Evolutionary conservation across 2,888 invertebrate species (phyloP).

Genomic region (Zygothrica quintamaculata): DNA sequence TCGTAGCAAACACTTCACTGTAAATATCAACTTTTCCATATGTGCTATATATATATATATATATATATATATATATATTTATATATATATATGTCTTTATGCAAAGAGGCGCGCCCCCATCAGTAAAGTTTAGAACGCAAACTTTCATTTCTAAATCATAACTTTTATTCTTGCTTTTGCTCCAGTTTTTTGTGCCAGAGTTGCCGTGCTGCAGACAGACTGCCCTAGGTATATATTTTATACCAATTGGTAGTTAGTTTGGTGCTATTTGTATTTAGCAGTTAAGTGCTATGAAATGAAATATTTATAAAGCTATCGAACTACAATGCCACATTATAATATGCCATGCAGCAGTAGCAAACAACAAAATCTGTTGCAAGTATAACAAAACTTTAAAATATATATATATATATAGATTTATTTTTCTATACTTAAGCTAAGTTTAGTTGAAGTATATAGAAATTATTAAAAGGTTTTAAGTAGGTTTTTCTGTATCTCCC

Average conservation of each 20-base stretch:
- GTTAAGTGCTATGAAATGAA: slow-evolving; percentile 46
- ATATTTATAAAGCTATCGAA: slow-evolving; percentile 7
- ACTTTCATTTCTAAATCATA: slow-evolving; percentile 76
- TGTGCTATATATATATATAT: too few species aligned
- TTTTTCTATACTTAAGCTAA: too few species aligned
- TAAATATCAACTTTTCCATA: slow-evolving; percentile 24
- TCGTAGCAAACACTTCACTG: slow-evolving; percentile 14
- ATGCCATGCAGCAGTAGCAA: too few species aligned
- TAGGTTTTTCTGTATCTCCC: too few species aligned
- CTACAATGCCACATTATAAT: too few species aligned
- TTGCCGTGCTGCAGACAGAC: slow-evolving; percentile 17
- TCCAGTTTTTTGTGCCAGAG: too few species aligned
- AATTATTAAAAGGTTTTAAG: too few species aligned
- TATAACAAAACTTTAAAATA: too few species aligned
- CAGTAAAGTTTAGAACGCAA: slow-evolving; percentile 44
- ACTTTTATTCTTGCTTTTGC: slow-evolving; percentile 64
- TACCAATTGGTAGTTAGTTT: slow-evolving; percentile 22
- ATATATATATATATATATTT: slow-evolving; percentile 5
- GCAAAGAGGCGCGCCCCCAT: slow-evolving; percentile 1
- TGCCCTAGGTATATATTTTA: slow-evolving; percentile 6
- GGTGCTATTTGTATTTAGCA: slow-evolving; percentile 26
- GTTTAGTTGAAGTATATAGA: too few species aligned
- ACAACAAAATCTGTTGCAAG: too few species aligned
- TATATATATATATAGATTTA: too few species aligned
- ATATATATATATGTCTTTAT: background rate